phyloP scores from a whole-genome alignment of 2,888 invertebrate genomes.

The Shargacucullia verbasci region DNA sequence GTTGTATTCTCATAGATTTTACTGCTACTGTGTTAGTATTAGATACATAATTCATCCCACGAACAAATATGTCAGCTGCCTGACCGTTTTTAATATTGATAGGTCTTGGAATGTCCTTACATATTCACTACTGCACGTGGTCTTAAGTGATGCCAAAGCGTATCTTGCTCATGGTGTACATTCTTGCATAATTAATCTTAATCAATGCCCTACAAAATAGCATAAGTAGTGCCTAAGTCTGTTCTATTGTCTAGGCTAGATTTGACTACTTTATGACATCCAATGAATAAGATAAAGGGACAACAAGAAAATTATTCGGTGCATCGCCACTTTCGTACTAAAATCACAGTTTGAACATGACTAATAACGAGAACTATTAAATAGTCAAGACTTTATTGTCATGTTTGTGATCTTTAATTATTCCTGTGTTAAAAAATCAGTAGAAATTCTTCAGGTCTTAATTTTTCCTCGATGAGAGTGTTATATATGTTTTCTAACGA shows the following conservation, averaged over 20 bases:
- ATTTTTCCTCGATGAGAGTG: too few relatives aligned
- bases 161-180: conserved; percentile 21
- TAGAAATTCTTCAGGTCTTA: too few relatives aligned
- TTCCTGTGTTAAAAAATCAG: too few relatives aligned
- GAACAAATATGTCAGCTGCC: conserved; percentile 29
- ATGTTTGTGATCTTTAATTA: too few relatives aligned
- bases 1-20: conserved; percentile 18
- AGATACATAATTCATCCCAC: conserved; percentile 38
- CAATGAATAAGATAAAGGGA: conserved; percentile 11
- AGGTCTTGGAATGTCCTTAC: conserved; percentile 30
- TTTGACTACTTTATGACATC: conserved; percentile 4
- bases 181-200: conserved; percentile 40
- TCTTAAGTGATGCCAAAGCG: conserved; percentile 38
- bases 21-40: conserved; percentile 5
- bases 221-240: conserved; percentile 11
- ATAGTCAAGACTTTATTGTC: too few relatives aligned
- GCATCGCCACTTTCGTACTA: conserved; percentile 2
- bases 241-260: conserved; percentile 20
- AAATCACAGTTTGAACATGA: neutral
- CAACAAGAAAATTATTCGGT: conserved; percentile 18
- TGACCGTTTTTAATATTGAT: conserved; percentile 42
- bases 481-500: neutral
- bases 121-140: conserved; percentile 49
- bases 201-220: conserved; percentile 17
- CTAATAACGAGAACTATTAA: conserved; percentile 1